A percentile compares a stretch with the other conserved stretches of the same genome.
phyloP scores from a whole-genome alignment of 2,888 invertebrate species.

The Leucoptera coffeella region DNA sequence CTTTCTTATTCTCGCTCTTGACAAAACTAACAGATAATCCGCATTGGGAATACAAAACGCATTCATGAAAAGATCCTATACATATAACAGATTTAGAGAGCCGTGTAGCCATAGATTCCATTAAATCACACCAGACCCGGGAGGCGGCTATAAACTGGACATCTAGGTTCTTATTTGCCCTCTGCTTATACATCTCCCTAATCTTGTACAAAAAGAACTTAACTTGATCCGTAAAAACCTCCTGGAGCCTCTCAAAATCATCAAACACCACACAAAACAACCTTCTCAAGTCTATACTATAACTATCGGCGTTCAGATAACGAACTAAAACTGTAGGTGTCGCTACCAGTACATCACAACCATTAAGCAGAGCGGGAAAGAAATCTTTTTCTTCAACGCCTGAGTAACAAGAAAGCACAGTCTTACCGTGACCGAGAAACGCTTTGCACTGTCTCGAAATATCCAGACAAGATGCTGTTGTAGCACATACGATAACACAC shows the following conservation, averaged over 20 bases:
- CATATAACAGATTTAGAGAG: constrained; percentile 58
- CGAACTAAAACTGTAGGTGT: constrained; percentile 56
- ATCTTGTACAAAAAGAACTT: constrained; percentile 29
- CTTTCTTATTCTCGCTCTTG: constrained; percentile 28
- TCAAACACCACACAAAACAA: constrained; percentile 65
- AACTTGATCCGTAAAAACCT: constrained; percentile 42
- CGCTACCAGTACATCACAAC: constrained; percentile 65
- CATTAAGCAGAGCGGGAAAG: constrained; percentile 48
- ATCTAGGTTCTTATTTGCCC: constrained; percentile 26
- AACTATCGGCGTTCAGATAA: constrained; percentile 23
- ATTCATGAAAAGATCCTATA: constrained; percentile 68
- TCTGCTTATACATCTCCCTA: constrained; percentile 29
- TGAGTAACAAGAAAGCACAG: constrained; percentile 27
- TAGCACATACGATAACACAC: constrained; percentile 61
- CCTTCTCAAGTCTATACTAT: constrained; percentile 52
- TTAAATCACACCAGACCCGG: constrained; percentile 56
- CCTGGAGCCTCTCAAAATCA: constrained; percentile 59
- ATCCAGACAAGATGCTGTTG: constrained; percentile 45
- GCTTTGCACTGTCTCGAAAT: constrained; percentile 28
- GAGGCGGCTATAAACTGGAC: constrained; percentile 58
- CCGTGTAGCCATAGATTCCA: constrained; percentile 48
- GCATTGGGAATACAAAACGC: constrained; percentile 61
- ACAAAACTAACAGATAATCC: constrained; percentile 26
- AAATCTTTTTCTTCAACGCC: constrained; percentile 26
- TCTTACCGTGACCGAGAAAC: constrained; percentile 23